Evolutionary conservation across 2,888 invertebrate species (phyloP).

Genomic region (Athripsodes cinereus): DNA sequence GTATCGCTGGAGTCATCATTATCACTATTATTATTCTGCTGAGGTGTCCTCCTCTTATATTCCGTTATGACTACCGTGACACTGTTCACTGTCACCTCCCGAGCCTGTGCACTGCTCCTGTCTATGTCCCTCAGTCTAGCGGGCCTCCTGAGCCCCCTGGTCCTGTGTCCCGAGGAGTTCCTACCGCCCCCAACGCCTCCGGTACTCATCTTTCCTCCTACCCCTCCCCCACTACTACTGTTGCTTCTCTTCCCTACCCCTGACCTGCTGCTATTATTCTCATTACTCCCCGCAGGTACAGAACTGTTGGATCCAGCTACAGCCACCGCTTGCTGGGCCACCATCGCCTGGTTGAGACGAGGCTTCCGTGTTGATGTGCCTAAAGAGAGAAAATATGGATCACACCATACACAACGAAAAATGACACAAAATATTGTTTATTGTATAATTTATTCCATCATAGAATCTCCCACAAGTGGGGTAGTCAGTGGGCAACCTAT

Average conservation of each 20-base stretch:
- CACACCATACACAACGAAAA: too few species aligned
- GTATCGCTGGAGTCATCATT: slow-evolving; percentile 50
- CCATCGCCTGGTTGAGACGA: slow-evolving; percentile 92
- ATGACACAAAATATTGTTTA: too few species aligned
- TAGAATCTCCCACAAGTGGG: too few species aligned
- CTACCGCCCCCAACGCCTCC: slow-evolving; percentile 16
- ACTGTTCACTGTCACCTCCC: slow-evolving; percentile 94
- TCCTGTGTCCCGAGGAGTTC: not conserved
- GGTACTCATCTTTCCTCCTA: slow-evolving; percentile 46
- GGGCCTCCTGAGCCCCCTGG: slow-evolving; percentile 36
- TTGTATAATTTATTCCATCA: too few species aligned
- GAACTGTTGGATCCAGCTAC: slow-evolving; percentile 50
- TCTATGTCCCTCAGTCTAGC: slow-evolving; percentile 90
- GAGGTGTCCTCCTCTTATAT: slow-evolving; percentile 73
- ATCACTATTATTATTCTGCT: slow-evolving; percentile 30
- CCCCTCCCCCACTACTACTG: slow-evolving; percentile 37
- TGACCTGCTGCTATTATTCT: slow-evolving; percentile 39
- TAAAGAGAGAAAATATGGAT: too few species aligned
- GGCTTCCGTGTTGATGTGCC: slow-evolving; percentile 90
- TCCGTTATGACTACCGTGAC: slow-evolving; percentile 97
- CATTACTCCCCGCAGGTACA: slow-evolving; percentile 49
- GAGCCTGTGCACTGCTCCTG: slow-evolving; percentile 84
- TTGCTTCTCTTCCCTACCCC: slow-evolving; percentile 45
- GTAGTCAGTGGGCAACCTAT: too few species aligned
- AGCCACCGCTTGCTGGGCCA: slow-evolving; percentile 82